A percentile compares a stretch with the other conserved stretches of the same genome.
Evolutionary conservation across 2,888 invertebrate genomes (phyloP).

Genomic region (Octodonta nipae): DNA sequence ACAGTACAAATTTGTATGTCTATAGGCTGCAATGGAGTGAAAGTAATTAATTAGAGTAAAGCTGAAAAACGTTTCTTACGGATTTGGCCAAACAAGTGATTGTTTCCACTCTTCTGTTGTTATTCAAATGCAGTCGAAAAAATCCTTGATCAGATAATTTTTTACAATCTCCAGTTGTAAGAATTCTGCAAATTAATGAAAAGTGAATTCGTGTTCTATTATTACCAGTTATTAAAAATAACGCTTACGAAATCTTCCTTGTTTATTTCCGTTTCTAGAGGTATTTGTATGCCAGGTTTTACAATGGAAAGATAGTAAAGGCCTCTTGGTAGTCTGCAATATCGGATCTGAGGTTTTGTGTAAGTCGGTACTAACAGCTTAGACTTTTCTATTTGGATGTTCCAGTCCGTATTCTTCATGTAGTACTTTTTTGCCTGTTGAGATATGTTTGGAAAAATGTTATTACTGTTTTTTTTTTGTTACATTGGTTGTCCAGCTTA

Average conservation of each 20-base stretch:
- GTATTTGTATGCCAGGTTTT: conserved; percentile 44
- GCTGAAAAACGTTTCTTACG: conserved; percentile 25
- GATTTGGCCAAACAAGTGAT: conserved; percentile 48
- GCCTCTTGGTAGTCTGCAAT: conserved; percentile 46
- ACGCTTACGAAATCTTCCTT: conserved; percentile 28
- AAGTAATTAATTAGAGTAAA: neutral
- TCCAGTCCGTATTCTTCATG: conserved; percentile 12
- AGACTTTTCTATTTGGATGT: conserved; percentile 18
- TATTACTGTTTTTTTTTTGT: no score
- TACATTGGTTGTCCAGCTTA: no score
- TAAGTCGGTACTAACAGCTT: conserved; percentile 27
- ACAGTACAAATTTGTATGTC: conserved; percentile 43
- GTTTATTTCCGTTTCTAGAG: conserved; percentile 38
- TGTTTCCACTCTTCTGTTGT: conserved; percentile 41
- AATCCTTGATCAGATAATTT: conserved; percentile 37
- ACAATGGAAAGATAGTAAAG: conserved; percentile 45
- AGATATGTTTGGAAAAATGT: no score
- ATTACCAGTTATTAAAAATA: no score
- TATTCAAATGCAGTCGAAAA: conserved; percentile 47
- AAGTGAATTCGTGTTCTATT: no score
- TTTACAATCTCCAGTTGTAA: conserved; percentile 42
- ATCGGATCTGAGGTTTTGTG: conserved; percentile 29
- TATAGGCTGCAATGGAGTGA: conserved; percentile 36
- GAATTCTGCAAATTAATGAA: no score
- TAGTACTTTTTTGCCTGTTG: neutral